Evolutionary conservation across 1,140 invertebrate genomes (phyloP), one percentile per base, ranked within the genome.

Genomic region (Drosophila lacertosa): DNA sequence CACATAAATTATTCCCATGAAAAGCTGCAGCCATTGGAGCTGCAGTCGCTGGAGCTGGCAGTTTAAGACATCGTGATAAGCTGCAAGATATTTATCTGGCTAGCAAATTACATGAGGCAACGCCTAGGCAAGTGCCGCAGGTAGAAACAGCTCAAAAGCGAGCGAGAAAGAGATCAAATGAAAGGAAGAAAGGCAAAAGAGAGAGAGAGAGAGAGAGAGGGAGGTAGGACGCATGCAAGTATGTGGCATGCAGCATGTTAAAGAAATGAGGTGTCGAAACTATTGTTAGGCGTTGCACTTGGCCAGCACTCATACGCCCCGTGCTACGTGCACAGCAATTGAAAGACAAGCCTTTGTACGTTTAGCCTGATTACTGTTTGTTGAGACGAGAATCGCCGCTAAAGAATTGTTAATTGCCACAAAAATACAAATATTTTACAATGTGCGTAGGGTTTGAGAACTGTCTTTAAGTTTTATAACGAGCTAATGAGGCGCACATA

Each of bases 1-100:
- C 82, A 81, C 81, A 88, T 86, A 88, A 86, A 86, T 86, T 86
- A 88, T 88, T 81, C 81, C 82, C 81, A 86, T 88, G 82, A 84
- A 84, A 83, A 74, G 77, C 81, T 74, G 67, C 82, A 81, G 63
- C 47, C 57, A 65, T 24, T 29, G 13, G 63, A 33, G 35, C 26
- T 29, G 26, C 26, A 55, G 58, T 33, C 33, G 55, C 62, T 60
- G 64, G 58, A 55, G 59, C 40, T 48, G 62, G 77, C 77, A 78
- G 74, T 69, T 88, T 76, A 88, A 88, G 82, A 77, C 74, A 88
- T 88, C 82, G 78, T 89, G 82, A 88, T 88, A 88, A 88, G 83
- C 83, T 74, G 65, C 62, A 77, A 75, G 82, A 88, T 89, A 75
- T 75, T 88, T 88, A 88, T 88, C 82, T 88, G 67, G 60, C 57